Evolutionary conservation across 2,797 vertebrate species (phyloP).

Genomic region (Manis pentadactyla): DNA sequence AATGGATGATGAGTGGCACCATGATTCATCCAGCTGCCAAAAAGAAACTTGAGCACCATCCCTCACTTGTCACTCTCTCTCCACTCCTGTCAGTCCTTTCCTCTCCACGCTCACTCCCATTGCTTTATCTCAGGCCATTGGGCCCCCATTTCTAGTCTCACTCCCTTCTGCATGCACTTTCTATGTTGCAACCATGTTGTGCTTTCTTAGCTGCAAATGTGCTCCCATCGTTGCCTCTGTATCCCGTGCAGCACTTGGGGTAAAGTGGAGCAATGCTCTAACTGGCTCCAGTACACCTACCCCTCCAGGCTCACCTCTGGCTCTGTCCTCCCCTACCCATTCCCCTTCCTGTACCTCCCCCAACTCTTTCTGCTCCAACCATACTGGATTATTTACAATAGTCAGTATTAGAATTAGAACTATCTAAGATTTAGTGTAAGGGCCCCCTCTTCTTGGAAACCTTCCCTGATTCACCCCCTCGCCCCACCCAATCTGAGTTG

Average conservation of each 20-base stretch:
- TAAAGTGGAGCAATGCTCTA: neutral
- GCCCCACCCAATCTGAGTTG: neutral
- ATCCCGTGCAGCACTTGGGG: neutral
- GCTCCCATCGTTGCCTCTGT: neutral
- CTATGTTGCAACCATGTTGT: neutral
- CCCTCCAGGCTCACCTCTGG: neutral
- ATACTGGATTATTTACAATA: neutral
- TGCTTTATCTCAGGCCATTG: neutral
- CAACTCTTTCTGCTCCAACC: neutral
- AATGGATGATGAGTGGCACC: neutral
- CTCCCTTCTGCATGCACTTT: neutral
- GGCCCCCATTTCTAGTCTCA: neutral
- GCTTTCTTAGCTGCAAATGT: neutral
- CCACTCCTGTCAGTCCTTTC: neutral
- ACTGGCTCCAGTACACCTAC: neutral
- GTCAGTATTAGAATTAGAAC: constrained; percentile 11
- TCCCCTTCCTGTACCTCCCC: neutral
- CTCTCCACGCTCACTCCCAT: neutral
- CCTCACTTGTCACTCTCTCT: neutral
- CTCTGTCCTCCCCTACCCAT: neutral
- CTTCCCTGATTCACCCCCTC: neutral
- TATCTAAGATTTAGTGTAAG: constrained; percentile 29
- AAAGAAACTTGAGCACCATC: neutral
- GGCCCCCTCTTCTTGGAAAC: neutral
- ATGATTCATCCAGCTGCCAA: neutral